A percentile compares a stretch with the other conserved stretches of the same genome.
phyloP scores from a whole-genome alignment of 1,140 invertebrate species.

The Drosophila nigrodunni region DNA sequence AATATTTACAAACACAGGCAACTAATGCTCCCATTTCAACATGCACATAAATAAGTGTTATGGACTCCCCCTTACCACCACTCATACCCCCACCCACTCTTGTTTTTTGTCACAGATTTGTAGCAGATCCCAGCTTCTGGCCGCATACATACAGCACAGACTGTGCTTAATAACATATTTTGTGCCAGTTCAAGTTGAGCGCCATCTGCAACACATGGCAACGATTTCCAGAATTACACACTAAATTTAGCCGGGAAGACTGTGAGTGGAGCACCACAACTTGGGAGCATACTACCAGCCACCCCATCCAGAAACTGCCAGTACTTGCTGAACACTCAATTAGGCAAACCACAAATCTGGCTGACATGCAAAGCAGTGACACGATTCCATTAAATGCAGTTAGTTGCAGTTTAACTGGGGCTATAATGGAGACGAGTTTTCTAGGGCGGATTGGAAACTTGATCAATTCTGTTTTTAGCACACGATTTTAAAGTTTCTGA shows the following conservation, averaged over 20 bases:
- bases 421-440: background rate
- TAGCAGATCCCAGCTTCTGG: conserved; percentile 33
- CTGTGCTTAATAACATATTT: conserved; percentile 47
- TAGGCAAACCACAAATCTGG: conserved; percentile 71
- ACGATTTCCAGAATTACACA: conserved; percentile 79
- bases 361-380: conserved; percentile 45
- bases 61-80: conserved; percentile 47
- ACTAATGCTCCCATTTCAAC: conserved; percentile 83
- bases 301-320: background rate
- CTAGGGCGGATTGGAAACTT: background rate
- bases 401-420: conserved; percentile 7
- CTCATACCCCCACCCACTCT: background rate
- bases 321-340: conserved; percentile 58
- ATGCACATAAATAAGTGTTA: conserved; percentile 79
- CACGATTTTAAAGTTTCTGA: too few relatives aligned
- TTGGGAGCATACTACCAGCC: background rate
- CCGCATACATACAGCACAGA: background rate
- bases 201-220: conserved; percentile 71
- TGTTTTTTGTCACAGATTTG: conserved; percentile 75
- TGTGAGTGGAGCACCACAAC: conserved; percentile 28
- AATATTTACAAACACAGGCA: conserved; percentile 78
- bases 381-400: conserved; percentile 48
- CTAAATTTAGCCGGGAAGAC: conserved; percentile 71
- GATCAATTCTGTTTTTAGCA: background rate
- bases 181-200: conserved; percentile 58